Conservation (phyloP, 1,140 invertebrate species). For the Coenobita brevimanus region DNA sequence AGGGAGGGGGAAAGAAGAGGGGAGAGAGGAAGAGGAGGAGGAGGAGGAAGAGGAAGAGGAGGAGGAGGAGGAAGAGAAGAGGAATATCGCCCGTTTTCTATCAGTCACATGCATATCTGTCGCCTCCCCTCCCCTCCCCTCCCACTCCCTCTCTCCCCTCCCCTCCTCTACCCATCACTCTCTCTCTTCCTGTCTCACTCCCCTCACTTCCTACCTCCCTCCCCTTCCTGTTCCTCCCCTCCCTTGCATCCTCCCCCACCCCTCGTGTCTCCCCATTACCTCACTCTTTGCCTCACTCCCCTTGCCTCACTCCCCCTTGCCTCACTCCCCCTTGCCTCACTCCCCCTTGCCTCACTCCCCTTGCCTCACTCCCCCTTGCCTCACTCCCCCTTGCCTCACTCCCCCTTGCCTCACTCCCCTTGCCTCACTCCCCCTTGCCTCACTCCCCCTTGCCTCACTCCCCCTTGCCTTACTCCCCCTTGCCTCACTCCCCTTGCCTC, state of each 20-base stretch:
- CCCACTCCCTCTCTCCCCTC: neutral
- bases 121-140: neutral
- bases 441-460: too few relatives aligned
- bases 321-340: neutral
- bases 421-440: neutral
- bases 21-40: slow-evolving; percentile 5
- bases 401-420: neutral
- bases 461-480: neutral
- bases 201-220: neutral
- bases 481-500: too few relatives aligned
- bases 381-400: neutral
- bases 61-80: too few relatives aligned
- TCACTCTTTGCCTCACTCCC: neutral
- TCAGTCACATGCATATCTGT: too few relatives aligned
- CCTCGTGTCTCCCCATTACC: neutral
- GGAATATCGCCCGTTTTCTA: too few relatives aligned
- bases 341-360: neutral
- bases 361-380: neutral
- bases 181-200: too few relatives aligned
- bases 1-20: neutral
- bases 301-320: neutral
- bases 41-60: too few relatives aligned
- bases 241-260: neutral
- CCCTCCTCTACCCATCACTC: too few relatives aligned
- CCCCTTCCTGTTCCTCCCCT: neutral